Evolutionary conservation across 1,140 invertebrate genomes (phyloP).

Genomic region (Diorhabda carinulata): DNA sequence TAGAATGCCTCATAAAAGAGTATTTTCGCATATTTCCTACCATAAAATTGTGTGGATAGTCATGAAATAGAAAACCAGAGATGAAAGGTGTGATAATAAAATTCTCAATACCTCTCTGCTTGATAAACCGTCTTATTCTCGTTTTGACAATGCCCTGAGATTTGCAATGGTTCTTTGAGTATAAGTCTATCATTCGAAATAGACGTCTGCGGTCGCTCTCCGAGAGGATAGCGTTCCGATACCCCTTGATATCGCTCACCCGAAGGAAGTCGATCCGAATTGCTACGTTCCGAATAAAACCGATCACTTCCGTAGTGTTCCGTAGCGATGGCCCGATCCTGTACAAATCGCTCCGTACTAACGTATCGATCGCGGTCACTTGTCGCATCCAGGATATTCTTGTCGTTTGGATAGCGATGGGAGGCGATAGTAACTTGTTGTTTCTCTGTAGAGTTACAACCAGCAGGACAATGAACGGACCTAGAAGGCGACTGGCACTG

Average conservation of each 20-base stretch:
- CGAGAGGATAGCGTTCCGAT: conserved; percentile 45
- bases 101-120: conserved; percentile 5
- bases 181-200: conserved; percentile 37
- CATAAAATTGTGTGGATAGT: too few relatives aligned
- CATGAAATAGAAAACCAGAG: too few relatives aligned
- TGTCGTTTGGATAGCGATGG: conserved; percentile 9
- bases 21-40: too few relatives aligned
- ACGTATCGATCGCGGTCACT: conserved; percentile 20
- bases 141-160: conserved; percentile 18
- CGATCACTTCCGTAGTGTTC: conserved; percentile 26
- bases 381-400: conserved; percentile 18
- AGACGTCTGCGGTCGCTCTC: conserved; percentile 41
- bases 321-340: conserved; percentile 13
- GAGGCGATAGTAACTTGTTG: conserved; percentile 19
- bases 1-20: too few relatives aligned
- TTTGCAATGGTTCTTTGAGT: conserved; percentile 25
- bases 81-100: too few relatives aligned
- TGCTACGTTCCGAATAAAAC: conserved; percentile 38
- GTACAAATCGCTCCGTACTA: conserved; percentile 23
- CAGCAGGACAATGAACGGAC: conserved; percentile 34
- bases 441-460: conserved; percentile 33
- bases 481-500: conserved; percentile 23
- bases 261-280: conserved; percentile 41
- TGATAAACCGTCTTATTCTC: conserved; percentile 17
- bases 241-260: conserved; percentile 41